A percentile compares a stretch with the other conserved stretches of the same genome.
phyloP scores from a whole-genome alignment of 2,797 vertebrate genomes.

The Anguilla megastoma region DNA sequence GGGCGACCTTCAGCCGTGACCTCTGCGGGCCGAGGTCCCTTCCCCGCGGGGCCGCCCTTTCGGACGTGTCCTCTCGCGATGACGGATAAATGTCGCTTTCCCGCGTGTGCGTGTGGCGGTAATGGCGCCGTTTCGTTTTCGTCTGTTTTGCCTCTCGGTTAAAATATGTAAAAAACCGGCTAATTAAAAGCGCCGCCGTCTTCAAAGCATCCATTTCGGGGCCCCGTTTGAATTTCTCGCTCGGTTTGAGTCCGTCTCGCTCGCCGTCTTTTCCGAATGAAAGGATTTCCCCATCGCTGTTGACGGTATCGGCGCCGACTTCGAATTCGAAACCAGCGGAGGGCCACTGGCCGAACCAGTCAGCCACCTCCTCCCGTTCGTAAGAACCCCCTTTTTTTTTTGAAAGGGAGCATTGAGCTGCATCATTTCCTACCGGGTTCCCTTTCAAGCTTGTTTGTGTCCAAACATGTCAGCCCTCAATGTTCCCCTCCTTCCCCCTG shows the following conservation, averaged over 20 bases:
- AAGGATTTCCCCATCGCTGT: background rate
- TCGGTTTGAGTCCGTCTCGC: background rate
- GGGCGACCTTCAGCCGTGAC: background rate
- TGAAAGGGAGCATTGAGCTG: background rate
- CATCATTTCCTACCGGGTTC: background rate
- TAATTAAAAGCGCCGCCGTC: background rate
- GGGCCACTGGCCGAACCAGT: background rate
- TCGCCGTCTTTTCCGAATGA: background rate
- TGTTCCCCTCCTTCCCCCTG: background rate
- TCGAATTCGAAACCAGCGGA: background rate
- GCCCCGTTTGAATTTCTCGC: background rate
- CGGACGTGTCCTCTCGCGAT: background rate
- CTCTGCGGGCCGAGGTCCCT: background rate
- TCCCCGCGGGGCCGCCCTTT: background rate
- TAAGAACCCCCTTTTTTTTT: background rate
- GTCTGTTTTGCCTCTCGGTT: background rate
- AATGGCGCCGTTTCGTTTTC: background rate
- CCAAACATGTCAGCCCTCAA: background rate
- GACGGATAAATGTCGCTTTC: background rate
- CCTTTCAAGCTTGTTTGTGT: background rate
- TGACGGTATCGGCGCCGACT: background rate
- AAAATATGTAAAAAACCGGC: background rate
- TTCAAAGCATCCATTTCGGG: background rate
- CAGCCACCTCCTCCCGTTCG: background rate
- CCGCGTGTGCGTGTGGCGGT: background rate